Percentiles rank a stretch among this genome's conserved stretches.
These are phyloP conservation scores for Ameiurus melas DNA, from an alignment of 2,113 vertebrate species.

Conservation along the genomic window DNA sequence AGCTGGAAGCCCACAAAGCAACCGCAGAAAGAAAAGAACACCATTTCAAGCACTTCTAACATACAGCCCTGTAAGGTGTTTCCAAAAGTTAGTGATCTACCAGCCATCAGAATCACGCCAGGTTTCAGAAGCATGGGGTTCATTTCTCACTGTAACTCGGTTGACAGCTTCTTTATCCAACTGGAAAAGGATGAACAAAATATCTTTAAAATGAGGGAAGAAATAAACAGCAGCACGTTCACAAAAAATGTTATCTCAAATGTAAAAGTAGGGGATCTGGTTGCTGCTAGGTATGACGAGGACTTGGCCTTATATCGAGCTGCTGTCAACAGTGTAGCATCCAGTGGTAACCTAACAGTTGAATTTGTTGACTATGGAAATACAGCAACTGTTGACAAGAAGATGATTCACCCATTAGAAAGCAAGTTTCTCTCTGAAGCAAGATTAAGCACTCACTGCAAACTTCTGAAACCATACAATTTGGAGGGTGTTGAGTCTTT, in stretches of 20 bases:
- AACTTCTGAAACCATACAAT: slow-evolving; percentile 63
- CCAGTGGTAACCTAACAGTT: slow-evolving; percentile 64
- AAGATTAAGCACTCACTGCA: slow-evolving; percentile 76
- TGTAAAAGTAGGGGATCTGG: slow-evolving; percentile 65
- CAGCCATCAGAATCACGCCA: slow-evolving; percentile 60
- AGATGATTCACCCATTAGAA: slow-evolving; percentile 70
- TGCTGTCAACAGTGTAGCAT: slow-evolving; percentile 67
- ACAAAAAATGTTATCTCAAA: slow-evolving; percentile 45
- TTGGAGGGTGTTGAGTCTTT: slow-evolving; percentile 64
- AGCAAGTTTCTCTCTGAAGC: slow-evolving; percentile 69
- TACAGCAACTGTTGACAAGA: slow-evolving; percentile 61
- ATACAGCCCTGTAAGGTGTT: slow-evolving; percentile 8
- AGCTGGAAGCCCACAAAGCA: not conserved
- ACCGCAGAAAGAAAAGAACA: slow-evolving; percentile 24
- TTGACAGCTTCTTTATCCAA: slow-evolving; percentile 78
- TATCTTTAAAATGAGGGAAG: slow-evolving; percentile 71
- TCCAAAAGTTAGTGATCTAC: slow-evolving; percentile 67
- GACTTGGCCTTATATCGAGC: slow-evolving; percentile 78
- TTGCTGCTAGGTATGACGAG: slow-evolving; percentile 69
- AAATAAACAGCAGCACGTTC: slow-evolving; percentile 66
- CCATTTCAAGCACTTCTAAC: not conserved
- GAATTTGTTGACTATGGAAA: slow-evolving; percentile 90
- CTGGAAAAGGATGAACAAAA: slow-evolving; percentile 74
- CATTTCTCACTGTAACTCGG: slow-evolving; percentile 69
- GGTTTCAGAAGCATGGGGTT: slow-evolving; percentile 69